Conservation (phyloP, 2,888 invertebrate species). For the Lasius fuliginosus region DNA sequence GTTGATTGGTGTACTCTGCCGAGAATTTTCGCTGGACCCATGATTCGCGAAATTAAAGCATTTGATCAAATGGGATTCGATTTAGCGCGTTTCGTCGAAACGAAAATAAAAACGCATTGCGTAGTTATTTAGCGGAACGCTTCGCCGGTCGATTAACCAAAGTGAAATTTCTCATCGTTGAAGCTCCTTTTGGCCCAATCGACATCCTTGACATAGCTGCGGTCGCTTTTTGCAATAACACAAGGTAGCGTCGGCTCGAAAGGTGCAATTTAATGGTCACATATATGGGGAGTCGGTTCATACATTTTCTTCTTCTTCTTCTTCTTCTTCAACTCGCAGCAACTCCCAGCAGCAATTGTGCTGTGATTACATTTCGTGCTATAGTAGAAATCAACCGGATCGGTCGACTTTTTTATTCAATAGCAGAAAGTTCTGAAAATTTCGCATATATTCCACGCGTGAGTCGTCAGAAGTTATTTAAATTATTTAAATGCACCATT, state of each 20-base stretch:
- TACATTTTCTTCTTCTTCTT: conserved; percentile 8
- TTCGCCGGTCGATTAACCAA: background rate
- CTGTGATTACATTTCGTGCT: conserved; percentile 22
- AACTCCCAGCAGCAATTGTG: conserved; percentile 5
- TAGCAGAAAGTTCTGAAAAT: background rate
- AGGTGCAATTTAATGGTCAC: conserved; percentile 35
- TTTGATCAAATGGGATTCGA: background rate
- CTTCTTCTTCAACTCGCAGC: background rate
- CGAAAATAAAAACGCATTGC: background rate
- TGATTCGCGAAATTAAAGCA: background rate
- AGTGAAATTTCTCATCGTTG: background rate
- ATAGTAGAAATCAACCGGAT: conserved; percentile 11
- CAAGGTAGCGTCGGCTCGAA: conserved; percentile 20
- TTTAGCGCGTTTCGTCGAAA: background rate
- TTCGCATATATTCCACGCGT: background rate
- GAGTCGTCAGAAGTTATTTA: background rate
- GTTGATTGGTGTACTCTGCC: background rate
- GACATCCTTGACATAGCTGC: conserved; percentile 34
- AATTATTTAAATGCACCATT: conserved; percentile 3
- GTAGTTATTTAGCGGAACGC: background rate
- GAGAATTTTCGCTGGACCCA: background rate
- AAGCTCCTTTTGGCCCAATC: background rate
- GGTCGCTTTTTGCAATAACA: conserved; percentile 17
- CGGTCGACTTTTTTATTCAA: background rate
- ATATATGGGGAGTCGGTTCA: conserved; percentile 17